These are phyloP conservation scores for Lethenteron camtschaticum DNA, from an alignment of 2,113 vertebrate species.

Conservation along the genomic window DNA sequence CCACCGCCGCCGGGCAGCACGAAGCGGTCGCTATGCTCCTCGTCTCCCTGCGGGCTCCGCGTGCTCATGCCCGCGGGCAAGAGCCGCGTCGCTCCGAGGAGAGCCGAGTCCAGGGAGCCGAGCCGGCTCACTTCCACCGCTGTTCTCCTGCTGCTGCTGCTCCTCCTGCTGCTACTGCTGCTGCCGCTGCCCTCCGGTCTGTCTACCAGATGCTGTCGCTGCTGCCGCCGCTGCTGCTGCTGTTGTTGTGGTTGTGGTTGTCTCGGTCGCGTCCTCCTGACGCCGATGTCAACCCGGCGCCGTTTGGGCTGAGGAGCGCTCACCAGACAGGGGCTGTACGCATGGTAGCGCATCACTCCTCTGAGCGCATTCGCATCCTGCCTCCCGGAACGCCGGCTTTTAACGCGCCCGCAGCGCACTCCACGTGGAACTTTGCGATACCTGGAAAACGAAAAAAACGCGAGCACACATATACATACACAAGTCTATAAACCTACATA, in stretches of 20 bases:
- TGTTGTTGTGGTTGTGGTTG: neutral
- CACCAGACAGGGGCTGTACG: neutral
- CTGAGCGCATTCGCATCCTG: neutral
- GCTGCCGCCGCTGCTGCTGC: neutral
- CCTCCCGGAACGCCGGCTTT: neutral
- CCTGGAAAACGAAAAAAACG: constrained; percentile 1
- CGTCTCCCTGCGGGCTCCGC: no score
- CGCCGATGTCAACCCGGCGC: constrained; percentile 5
- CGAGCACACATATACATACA: constrained; percentile 2
- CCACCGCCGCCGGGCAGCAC: no score
- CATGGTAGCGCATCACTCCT: constrained; percentile 2
- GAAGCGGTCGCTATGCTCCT: no score
- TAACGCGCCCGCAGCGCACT: neutral
- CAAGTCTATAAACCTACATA: neutral
- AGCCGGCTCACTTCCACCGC: neutral
- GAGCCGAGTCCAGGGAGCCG: neutral
- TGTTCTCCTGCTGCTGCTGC: constrained; percentile 3
- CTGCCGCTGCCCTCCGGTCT: neutral
- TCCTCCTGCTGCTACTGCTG: neutral
- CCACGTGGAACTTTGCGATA: neutral
- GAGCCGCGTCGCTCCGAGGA: neutral
- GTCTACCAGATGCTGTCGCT: neutral
- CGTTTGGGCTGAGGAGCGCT: neutral
- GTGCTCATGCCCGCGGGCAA: no score
- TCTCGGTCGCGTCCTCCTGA: neutral